Evolutionary conservation across 1,140 invertebrate species (phyloP), one percentile per base, ranked within the genome.

Genomic region (Leptestheria dahalacensis): DNA sequence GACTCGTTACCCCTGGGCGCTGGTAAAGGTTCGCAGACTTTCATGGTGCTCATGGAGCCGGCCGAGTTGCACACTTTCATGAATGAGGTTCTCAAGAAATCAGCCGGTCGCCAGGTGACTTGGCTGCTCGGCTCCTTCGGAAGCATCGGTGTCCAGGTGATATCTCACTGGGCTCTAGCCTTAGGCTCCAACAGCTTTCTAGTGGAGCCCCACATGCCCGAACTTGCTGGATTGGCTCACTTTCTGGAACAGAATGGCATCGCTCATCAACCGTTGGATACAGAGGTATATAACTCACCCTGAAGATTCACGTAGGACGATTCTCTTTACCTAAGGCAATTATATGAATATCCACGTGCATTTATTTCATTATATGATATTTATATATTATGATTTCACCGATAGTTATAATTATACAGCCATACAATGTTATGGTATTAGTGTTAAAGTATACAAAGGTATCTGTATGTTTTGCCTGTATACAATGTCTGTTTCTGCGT

Each of bases 81-180:
- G 58, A 41, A 33, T 28, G 26, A 60, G 28, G 26, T 29, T 10
- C 23, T 52, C 23, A 18, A 29, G 24, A 52, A 21, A 28, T 52
- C 49, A 20, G n/a, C 21, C 23, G 53, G 53, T 2, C 26, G 28
- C 20, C 26, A 55, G 11, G 29, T 55, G 1, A 58, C 54, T 26
- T 62, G 61, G 61, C 26, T 62, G 1, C 55, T 62, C 3, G 61
- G 61, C 18, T 58, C 54, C 12, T 48, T 62, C 20, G 61, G 61
- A 18, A 48, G 20, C 2, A 23, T 62, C 15, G 54, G 54, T 12
- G 48, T 46, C 26, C 29, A 51, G 29, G 54, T 28, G 10, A 50
- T 50, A 3, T 33, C 53, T 4, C 51, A 62, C 25, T 62, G 61
- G 61, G 54, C 61, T 1, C 46, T 62, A 20, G 46, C 47, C 51